Percentiles rank a stretch among this genome's conserved stretches.
These are phyloP conservation scores for Drosophila auraria DNA, from an alignment of 1,140 invertebrate species.

Conservation along the genomic window DNA sequence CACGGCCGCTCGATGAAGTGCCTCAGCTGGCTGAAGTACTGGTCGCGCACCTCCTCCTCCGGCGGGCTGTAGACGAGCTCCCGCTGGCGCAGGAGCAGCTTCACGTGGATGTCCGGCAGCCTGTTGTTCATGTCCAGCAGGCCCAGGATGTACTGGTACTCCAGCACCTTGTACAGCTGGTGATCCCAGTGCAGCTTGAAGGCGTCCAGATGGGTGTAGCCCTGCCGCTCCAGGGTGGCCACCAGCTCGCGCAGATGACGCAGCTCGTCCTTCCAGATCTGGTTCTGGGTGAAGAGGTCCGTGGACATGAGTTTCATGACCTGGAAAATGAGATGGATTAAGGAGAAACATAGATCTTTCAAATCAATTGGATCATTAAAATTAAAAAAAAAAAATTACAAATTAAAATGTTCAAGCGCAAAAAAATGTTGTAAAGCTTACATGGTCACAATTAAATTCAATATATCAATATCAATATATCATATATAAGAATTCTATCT, in stretches of 20 bases:
- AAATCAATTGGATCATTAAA: too few species aligned
- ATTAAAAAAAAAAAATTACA: too few species aligned
- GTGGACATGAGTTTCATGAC: constrained; percentile 88
- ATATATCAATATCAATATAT: too few species aligned
- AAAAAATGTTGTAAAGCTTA: too few species aligned
- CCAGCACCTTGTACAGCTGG: constrained; percentile 97
- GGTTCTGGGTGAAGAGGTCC: constrained; percentile 89
- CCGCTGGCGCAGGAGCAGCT: constrained; percentile 91
- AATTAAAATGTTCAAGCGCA: too few species aligned
- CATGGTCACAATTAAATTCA: too few species aligned
- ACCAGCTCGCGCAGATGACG: constrained; percentile 89
- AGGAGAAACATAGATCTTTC: too few species aligned
- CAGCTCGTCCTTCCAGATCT: constrained; percentile 90
- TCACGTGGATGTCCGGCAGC: constrained; percentile 93
- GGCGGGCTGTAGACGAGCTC: constrained; percentile 92
- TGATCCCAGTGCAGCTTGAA: constrained; percentile 98
- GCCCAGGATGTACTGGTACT: constrained; percentile 94
- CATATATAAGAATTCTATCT: too few species aligned
- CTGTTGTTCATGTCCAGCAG: constrained; percentile 93
- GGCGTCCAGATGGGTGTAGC: constrained; percentile 91
- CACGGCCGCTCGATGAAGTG: constrained; percentile 95
- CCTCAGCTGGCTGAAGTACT: constrained; percentile 95
- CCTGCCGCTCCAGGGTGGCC: constrained; percentile 87
- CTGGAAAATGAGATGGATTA: constrained; percentile 30
- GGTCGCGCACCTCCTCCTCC: constrained; percentile 94